Percentiles rank a stretch among this genome's conserved stretches.
These are phyloP conservation scores for Leuctra nigra DNA, from an alignment of 2,888 invertebrate genomes.

Conservation along the genomic window DNA sequence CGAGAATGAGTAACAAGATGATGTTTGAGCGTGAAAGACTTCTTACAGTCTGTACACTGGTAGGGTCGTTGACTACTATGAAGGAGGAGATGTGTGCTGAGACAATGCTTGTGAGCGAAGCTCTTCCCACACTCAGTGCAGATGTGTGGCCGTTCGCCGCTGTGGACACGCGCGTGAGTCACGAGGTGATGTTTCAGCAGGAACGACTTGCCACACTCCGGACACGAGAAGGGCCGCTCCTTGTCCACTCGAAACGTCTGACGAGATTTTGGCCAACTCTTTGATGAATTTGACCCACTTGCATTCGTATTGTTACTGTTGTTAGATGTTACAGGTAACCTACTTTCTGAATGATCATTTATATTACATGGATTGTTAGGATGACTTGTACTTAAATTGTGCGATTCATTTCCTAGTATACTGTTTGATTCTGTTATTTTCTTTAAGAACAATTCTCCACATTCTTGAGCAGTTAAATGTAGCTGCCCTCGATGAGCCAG, in stretches of 20 bases:
- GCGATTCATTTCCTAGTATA: conserved; percentile 14
- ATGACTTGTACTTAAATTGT: background rate
- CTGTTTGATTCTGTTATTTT: conserved; percentile 35
- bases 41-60: conserved; percentile 78
- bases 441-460: conserved; percentile 71
- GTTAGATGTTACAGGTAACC: too few relatives aligned
- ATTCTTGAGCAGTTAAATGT: conserved; percentile 68
- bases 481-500: conserved; percentile 66
- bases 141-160: conserved; percentile 67
- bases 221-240: conserved; percentile 35
- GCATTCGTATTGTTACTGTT: background rate
- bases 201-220: conserved; percentile 36
- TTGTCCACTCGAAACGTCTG: conserved; percentile 28
- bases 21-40: conserved; percentile 79
- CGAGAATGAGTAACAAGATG: conserved; percentile 74
- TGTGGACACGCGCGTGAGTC: conserved; percentile 75
- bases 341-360: background rate
- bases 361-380: conserved; percentile 6
- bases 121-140: conserved; percentile 75
- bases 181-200: conserved; percentile 43
- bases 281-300: background rate
- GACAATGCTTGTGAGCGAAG: conserved; percentile 75
- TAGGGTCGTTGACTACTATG: conserved; percentile 77
- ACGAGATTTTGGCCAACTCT: background rate
- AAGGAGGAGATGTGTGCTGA: conserved; percentile 72